phyloP scores from a whole-genome alignment of 1,140 invertebrate genomes.

The Ips typographus region DNA sequence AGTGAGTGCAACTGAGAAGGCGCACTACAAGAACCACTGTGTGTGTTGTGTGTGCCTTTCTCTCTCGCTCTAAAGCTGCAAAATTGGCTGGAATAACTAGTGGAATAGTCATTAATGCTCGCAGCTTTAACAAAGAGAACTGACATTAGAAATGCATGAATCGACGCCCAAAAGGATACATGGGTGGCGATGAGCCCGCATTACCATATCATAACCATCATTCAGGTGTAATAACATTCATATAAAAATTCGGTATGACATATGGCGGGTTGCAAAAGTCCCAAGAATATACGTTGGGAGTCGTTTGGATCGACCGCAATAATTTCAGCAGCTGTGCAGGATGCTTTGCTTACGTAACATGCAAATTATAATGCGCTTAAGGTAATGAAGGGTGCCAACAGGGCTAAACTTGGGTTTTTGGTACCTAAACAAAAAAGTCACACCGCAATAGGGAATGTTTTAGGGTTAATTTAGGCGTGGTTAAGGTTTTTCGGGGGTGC shows the following conservation, averaged over 20 bases:
- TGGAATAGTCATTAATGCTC: too few relatives aligned
- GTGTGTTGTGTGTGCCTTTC: too few relatives aligned
- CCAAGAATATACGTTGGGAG: constrained; percentile 12
- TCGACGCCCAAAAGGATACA: not conserved
- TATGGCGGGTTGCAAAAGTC: constrained; percentile 17
- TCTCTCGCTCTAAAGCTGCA: too few relatives aligned
- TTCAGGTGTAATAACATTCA: constrained; percentile 7
- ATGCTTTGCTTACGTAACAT: constrained; percentile 13
- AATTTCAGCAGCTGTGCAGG: constrained; percentile 17
- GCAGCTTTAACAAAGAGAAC: too few relatives aligned
- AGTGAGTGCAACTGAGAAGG: too few relatives aligned
- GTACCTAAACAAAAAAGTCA: constrained; percentile 7
- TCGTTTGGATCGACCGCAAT: constrained; percentile 11
- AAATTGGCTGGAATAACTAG: too few relatives aligned
- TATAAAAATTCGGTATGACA: constrained; percentile 14
- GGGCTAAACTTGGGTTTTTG: not conserved
- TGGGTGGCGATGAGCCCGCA: constrained; percentile 4
- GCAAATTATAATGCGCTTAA: constrained; percentile 9
- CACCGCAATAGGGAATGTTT: not conserved
- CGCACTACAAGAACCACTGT: too few relatives aligned
- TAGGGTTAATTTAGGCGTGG: not conserved
- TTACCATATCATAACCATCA: constrained; percentile 15
- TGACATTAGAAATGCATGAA: not conserved
- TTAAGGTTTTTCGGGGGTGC: not conserved
- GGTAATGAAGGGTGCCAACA: constrained; percentile 15